Evolutionary conservation across 2,797 vertebrate species (phyloP).

Genomic region (Bradypodion ventrale): DNA sequence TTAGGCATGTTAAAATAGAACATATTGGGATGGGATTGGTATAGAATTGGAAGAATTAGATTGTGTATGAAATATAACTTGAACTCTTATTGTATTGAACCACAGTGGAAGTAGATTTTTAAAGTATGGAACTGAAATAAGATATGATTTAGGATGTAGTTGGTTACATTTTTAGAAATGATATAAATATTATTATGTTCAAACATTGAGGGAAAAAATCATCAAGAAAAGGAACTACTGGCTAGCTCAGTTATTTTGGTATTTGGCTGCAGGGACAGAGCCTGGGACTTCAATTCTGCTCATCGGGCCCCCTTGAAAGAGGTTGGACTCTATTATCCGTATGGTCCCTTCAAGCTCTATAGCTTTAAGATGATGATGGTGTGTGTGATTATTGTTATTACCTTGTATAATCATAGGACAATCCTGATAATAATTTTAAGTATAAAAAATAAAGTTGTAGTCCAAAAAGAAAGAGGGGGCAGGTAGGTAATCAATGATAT

Average conservation of each 20-base stretch:
- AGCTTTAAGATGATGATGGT: too few species aligned
- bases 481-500: neutral
- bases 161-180: neutral
- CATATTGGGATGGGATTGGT: neutral
- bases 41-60: neutral
- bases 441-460: slow-evolving; percentile 39
- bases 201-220: too few species aligned
- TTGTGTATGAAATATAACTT: neutral
- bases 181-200: neutral
- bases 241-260: too few species aligned
- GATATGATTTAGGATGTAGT: neutral
- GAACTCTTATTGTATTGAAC: neutral
- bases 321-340: too few species aligned
- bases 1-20: neutral
- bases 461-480: slow-evolving; percentile 16
- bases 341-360: too few species aligned
- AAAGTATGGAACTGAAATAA: neutral
- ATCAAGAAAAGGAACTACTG: too few species aligned
- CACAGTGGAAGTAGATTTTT: neutral
- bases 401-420: neutral
- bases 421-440: slow-evolving; percentile 49
- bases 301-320: too few species aligned
- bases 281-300: too few species aligned
- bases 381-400: too few species aligned
- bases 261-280: too few species aligned